Conservation (phyloP, 2,888 invertebrate species). For the Eurytoma californica region DNA sequence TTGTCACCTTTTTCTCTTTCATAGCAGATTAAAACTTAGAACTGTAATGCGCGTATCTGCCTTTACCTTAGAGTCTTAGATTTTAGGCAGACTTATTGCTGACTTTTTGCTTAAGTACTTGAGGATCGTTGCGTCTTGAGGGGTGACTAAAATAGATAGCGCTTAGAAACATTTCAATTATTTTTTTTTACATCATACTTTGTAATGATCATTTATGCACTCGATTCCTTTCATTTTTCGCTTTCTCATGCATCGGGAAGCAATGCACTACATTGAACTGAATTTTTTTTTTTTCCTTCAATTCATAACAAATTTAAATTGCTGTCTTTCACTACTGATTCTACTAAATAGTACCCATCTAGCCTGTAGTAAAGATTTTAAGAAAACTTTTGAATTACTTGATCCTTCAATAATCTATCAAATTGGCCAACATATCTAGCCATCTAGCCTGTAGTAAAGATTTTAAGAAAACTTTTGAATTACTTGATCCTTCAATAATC, state of each 20-base stretch:
- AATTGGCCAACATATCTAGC: too few species aligned
- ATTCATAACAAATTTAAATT: neutral
- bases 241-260: slow-evolving; percentile 26
- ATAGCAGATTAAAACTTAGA: slow-evolving; percentile 43
- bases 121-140: slow-evolving; percentile 48
- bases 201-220: slow-evolving; percentile 24
- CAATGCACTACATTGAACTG: slow-evolving; percentile 23
- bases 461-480: too few species aligned
- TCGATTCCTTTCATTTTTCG: slow-evolving; percentile 27
- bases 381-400: too few species aligned
- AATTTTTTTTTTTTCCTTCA: neutral
- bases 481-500: too few species aligned
- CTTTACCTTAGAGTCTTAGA: slow-evolving; percentile 46
- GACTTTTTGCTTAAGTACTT: slow-evolving; percentile 45
- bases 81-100: slow-evolving; percentile 47
- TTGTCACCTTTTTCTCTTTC: slow-evolving; percentile 30
- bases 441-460: too few species aligned
- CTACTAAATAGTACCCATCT: neutral
- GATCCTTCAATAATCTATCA: too few species aligned
- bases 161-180: neutral
- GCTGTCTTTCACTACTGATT: too few species aligned
- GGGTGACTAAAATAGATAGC: slow-evolving; percentile 37
- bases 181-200: slow-evolving; percentile 5
- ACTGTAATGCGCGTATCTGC: slow-evolving; percentile 36
- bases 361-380: too few species aligned